Evolutionary conservation across 2,888 invertebrate genomes (phyloP).

Genomic region (Apamea anceps): DNA sequence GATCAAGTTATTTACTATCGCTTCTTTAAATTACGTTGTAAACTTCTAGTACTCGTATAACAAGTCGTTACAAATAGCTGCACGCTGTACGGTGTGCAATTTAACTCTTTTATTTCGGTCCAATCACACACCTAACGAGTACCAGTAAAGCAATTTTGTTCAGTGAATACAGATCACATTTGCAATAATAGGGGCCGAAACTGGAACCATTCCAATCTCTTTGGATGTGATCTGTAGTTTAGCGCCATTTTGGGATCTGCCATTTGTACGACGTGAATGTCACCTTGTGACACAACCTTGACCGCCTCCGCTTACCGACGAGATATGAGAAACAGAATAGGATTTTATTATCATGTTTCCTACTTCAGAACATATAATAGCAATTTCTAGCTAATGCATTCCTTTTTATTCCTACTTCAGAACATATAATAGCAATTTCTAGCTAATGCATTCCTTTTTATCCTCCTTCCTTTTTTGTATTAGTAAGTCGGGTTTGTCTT

Average conservation of each 20-base stretch:
- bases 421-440: background rate
- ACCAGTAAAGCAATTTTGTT: constrained; percentile 54
- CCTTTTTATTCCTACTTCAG: background rate
- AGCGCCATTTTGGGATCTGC: constrained; percentile 35
- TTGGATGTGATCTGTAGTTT: constrained; percentile 49
- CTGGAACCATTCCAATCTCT: constrained; percentile 62
- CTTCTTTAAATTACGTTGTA: background rate
- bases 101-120: constrained; percentile 45
- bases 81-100: constrained; percentile 17
- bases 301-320: background rate
- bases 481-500: background rate
- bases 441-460: background rate
- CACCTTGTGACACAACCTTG: constrained; percentile 24
- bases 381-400: background rate
- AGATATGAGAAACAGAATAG: background rate
- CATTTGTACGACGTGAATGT: constrained; percentile 33
- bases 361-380: background rate
- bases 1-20: constrained; percentile 9
- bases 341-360: background rate
- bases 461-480: too few species aligned
- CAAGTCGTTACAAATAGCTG: constrained; percentile 18
- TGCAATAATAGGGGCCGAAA: constrained; percentile 55
- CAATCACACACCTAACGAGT: constrained; percentile 62
- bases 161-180: constrained; percentile 62
- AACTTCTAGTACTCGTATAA: constrained; percentile 5